Base-by-base conservation (phyloP, 2,797 vertebrate species). In the Sebastes minor region DNA sequence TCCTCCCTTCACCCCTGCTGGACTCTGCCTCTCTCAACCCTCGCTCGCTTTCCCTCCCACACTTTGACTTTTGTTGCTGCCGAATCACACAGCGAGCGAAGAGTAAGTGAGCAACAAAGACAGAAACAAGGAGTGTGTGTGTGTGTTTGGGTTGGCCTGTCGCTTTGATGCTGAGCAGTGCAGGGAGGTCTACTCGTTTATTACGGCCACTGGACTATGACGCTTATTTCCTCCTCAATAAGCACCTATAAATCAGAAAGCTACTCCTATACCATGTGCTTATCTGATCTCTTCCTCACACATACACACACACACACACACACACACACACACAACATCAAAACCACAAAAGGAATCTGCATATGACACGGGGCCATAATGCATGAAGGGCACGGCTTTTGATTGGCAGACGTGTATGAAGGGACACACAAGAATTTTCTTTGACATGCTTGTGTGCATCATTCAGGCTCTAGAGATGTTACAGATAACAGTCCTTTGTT, bases 211-310 rank as follows among this genome's bases (percentile, higher is more conserved):
- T 91, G 90, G 87, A 90, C 94, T 94, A 93, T 94, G 90, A 94
- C 83, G 79, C 83, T 82, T 85, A 95, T 94, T 94, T 95, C 95
- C 94, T 94, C 76, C 68, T 88, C 85, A 92, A 94, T 92, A 92
- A 94, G 75, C 70, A 86, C 69, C 86, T 76, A 92, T 93, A 95
- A 95, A 95, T 93, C 91, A 92, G 79, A 89, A 22, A 71, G 61
- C 70, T 80, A 72, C 81, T 85, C 78, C 56, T 79, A 35, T 80
- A 56, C 27, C 49, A 55, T 59, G 75, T 75, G 82, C 71, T 82
- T 88, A 91, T 92, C 92, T 73, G 85, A 84, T 90, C 79, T 59
- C 67, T 7, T 49, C 9, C 25, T 9, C 35, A 32, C 23, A n/a
- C n/a, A n/a, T n/a, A n/a, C n/a, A n/a, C n/a, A 7, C 61, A 8